Base-by-base conservation (phyloP, 2,888 invertebrate species). In the Himalopsyche japonica region DNA sequence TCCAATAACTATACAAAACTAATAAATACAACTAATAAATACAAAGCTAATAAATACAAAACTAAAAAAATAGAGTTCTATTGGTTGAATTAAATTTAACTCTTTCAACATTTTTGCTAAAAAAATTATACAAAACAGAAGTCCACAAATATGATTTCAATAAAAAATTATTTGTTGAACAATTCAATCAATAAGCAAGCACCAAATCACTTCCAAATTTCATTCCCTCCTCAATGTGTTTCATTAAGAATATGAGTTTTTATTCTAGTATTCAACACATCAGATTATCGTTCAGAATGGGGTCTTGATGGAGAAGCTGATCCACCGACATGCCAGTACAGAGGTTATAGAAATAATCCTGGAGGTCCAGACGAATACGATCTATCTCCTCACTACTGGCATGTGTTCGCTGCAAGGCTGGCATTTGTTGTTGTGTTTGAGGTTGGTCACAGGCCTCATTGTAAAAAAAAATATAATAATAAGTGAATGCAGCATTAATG, bases 401-500 rank as follows among this genome's bases (percentile, higher is more conserved):
- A 98, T 88, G 95, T 99, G 10, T 95, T 99, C 89, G 98, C 98
- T 0, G 97, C 98, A 0, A 93, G 98, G 88, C 92, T 99, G 80
- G 97, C 97, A 0, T 99, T 99, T 89, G 96, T 99, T 15, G 97
- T 98, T 0, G 94, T 98, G 15, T 99, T 98, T 92, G 98, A 98
- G 94, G 98, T 98, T 90, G 89, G 20, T 32, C 32, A 6, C 6
- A 32, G n/a, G n/a, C n/a, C n/a, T n/a, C n/a, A n/a, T n/a, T n/a
- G n/a, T n/a, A n/a, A n/a, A n/a, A n/a, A n/a, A n/a, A n/a, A n/a
- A n/a, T n/a, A n/a, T n/a, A n/a, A n/a, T n/a, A n/a, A n/a, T n/a
- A n/a, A n/a, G n/a, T n/a, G n/a, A n/a, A n/a, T n/a, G n/a, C n/a
- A n/a, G n/a, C n/a, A n/a, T n/a, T n/a, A n/a, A n/a, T n/a, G n/a